Base-by-base conservation (phyloP, 2,888 invertebrate species). In the Apantesis nais region DNA sequence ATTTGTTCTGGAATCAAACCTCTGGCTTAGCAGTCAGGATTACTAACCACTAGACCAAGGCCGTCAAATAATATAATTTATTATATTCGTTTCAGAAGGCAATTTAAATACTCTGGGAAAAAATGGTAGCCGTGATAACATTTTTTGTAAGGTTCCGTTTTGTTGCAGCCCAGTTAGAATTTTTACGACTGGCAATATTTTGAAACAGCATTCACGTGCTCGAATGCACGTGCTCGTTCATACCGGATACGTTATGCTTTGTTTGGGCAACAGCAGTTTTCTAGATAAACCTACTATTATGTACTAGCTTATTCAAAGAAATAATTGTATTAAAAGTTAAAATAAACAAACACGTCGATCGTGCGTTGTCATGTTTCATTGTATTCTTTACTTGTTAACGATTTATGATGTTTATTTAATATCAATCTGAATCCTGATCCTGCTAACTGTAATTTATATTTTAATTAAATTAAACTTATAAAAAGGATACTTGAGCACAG, bases 111-210 rank as follows among this genome's bases (percentile, higher is more conserved):
- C 58, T 55, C 29, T 5, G 16, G n/a, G 34, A 39, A 67, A 61
- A 60, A 60, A 67, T 60, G 44, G 25, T 60, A 34, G n/a, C n/a
- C n/a, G 44, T 64, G 60, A 72, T 68, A 68, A 64, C 31, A 67
- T 71, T 75, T 82, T 75, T 82, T 77, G 67, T 63, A 60, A 71
- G 29, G 70, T 74, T 72, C 68, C 78, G 74, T 76, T 76, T 81
- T 78, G 75, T 79, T 76, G 64, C 70, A 62, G 48, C 31, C 71
- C 69, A 68, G 69, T 72, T 71, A 75, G 66, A 72, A 76, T 84
- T 85, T 85, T 86, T 85, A 86, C 86, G 86, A 85, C 78, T 84
- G 74, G 76, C 77, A 79, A 83, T 86, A 86, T 86, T 86, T 86
- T 82, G 83, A 86, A 85, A 83, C 79, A 73, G 76, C 75, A 66